Percentiles rank a stretch among this genome's conserved stretches.
Conservation (phyloP, 2,797 vertebrate species). For the Threskiornis aethiopicus region DNA sequence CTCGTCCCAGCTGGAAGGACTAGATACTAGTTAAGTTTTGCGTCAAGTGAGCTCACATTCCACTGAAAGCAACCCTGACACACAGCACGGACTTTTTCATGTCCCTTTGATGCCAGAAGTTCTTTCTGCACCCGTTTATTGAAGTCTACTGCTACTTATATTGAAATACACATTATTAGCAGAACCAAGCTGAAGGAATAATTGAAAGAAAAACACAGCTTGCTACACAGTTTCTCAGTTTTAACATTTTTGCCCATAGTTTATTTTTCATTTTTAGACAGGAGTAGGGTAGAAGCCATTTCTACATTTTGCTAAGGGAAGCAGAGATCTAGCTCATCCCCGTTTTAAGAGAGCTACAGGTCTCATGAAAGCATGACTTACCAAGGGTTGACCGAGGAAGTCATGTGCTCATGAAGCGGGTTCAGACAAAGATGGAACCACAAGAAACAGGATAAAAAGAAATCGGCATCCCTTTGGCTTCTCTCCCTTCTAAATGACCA, state of each 20-base stretch:
- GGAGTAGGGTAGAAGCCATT: not conserved
- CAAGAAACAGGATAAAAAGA: not conserved
- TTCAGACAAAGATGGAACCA: not conserved
- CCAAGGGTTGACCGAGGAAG: not conserved
- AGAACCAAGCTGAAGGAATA: not conserved
- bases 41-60: not conserved
- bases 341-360: not conserved
- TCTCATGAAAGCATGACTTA: not conserved
- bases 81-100: not conserved
- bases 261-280: not conserved
- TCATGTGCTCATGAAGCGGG: not conserved
- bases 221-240: not conserved
- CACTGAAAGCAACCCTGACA: conserved; percentile 15
- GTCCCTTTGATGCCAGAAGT: not conserved
- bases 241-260: not conserved
- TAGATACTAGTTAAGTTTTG: conserved; percentile 25
- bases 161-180: not conserved
- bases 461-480: not conserved
- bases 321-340: not conserved
- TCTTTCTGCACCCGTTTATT: not conserved
- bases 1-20: conserved; percentile 48
- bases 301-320: not conserved
- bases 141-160: not conserved
- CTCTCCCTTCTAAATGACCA: not conserved
- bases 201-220: not conserved